Evolutionary conservation across 2,888 invertebrate genomes (phyloP).

Genomic region (Chirona hameri): DNA sequence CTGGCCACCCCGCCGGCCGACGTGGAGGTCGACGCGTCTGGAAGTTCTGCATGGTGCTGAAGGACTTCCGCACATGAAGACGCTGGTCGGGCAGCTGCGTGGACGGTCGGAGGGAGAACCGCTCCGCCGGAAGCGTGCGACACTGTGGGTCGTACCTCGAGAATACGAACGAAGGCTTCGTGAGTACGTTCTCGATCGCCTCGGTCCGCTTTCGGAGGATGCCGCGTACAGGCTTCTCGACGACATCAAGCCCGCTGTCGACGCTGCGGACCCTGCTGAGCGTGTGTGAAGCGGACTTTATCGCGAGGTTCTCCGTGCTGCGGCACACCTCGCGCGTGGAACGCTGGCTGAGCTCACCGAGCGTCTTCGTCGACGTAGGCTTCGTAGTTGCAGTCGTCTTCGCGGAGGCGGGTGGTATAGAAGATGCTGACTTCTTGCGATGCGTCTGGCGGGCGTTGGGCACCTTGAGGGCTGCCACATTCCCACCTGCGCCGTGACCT

Average conservation of each 20-base stretch:
- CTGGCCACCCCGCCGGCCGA: too few species aligned
- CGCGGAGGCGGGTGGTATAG: too few species aligned
- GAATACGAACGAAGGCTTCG: background rate
- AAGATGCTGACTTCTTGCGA: background rate
- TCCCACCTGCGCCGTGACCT: background rate
- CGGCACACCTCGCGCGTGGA: background rate
- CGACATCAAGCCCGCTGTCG: background rate
- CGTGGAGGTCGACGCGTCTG: background rate
- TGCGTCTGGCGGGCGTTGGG: background rate
- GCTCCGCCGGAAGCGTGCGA: background rate
- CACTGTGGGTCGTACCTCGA: background rate
- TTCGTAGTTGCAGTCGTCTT: too few species aligned
- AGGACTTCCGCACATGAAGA: background rate
- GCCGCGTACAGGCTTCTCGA: background rate
- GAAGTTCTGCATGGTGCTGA: constrained; percentile 2
- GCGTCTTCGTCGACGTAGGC: background rate
- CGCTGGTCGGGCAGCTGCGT: background rate
- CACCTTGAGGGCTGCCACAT: background rate
- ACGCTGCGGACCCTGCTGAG: background rate
- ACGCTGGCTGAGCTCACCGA: too few species aligned
- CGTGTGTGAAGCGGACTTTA: background rate
- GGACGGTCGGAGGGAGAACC: background rate
- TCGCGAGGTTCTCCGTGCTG: background rate
- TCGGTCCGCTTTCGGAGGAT: background rate
- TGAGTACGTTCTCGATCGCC: background rate